Base-by-base conservation (phyloP, 1,140 invertebrate genomes). In the Macrobrachium nipponense region DNA sequence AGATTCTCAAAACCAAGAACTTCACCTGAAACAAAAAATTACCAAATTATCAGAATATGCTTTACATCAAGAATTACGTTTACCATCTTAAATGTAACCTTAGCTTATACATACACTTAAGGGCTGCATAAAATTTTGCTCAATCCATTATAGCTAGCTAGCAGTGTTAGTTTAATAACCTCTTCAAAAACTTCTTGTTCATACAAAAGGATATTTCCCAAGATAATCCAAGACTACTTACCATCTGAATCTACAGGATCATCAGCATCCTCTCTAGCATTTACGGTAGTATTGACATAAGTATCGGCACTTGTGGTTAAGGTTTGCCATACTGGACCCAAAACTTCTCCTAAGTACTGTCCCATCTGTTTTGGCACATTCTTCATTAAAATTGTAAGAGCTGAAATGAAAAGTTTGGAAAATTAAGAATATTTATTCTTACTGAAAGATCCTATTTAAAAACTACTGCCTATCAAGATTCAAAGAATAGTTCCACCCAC, bases 1-100 rank as follows among this genome's bases (percentile, higher is more conserved):
- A 96, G 91, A 87, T 94, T 95, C 89, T 95, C 94, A 90, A 96
- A 95, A 77, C 95, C 94, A 14, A 95, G 92, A 43, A 94, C 91
- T 91, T 95, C 94, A 77, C 95, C 95, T 94, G 88, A 3, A 91
- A 91, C 12, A 51, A 51, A 51, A 51, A 51, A 51, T 51, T 51
- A 51, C 1, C 27, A 36, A 36, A 2, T 36, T 79, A 12, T 79
- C 58, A n/a, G 61, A 64, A 12, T 36, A 15, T n/a, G 62, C 11
- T 62, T 15, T 27, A 14, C 12, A 43, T 73, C 36, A 36, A 36
- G 27, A 36, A 36, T 36, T 36, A 36, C 27, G 1, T 36, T 36
- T 36, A 36, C 27, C 27, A 36, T 2, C 27, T 36, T 36, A 4
- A 36, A 2, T 36, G 27, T 36, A 1, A 36, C 4, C 27, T 36